Percentiles rank a stretch among this genome's conserved stretches.
Evolutionary conservation across 1,140 invertebrate genomes (phyloP).

Genomic region (Drosophila sp.): DNA sequence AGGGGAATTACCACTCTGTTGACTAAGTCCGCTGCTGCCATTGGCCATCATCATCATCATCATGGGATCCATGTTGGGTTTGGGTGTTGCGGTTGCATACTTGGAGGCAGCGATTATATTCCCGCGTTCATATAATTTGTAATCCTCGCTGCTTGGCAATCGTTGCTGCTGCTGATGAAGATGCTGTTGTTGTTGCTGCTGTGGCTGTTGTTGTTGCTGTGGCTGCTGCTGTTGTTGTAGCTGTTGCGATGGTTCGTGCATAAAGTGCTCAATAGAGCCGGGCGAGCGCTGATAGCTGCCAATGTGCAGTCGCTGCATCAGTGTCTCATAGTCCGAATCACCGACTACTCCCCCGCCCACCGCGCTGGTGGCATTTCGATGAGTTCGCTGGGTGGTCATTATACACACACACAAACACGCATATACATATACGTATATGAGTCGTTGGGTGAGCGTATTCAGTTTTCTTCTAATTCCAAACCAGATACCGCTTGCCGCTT

Average conservation of each 20-base stretch:
- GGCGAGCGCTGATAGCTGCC: slow-evolving; percentile 62
- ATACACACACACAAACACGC: slow-evolving; percentile 25
- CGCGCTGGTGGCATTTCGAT: slow-evolving; percentile 58
- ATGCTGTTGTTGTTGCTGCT: slow-evolving; percentile 12
- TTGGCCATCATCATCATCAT: slow-evolving; percentile 77
- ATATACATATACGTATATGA: slow-evolving; percentile 6
- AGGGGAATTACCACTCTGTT: slow-evolving; percentile 25
- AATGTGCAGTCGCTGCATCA: slow-evolving; percentile 80
- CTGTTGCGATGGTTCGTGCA: slow-evolving; percentile 53
- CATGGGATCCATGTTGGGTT: slow-evolving; percentile 86
- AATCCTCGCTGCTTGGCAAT: slow-evolving; percentile 84
- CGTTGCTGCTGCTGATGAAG: slow-evolving; percentile 49
- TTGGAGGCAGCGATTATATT: slow-evolving; percentile 89
- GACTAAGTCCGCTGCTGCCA: slow-evolving; percentile 19
- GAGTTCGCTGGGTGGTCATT: slow-evolving; percentile 74
- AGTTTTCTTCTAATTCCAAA: not conserved
- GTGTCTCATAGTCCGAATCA: slow-evolving; percentile 72
- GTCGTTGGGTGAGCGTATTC: slow-evolving; percentile 29
- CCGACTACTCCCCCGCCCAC: slow-evolving; percentile 1
- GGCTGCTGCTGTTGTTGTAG: slow-evolving; percentile 50
- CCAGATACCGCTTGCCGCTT: not conserved
- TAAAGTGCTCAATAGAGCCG: slow-evolving; percentile 64
- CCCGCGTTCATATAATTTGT: slow-evolving; percentile 88
- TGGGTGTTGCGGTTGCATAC: slow-evolving; percentile 88
- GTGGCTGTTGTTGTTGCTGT: slow-evolving; percentile 38